Evolutionary conservation across 2,797 vertebrate genomes (phyloP).

Genomic region (Sebastolobus altivelis): DNA sequence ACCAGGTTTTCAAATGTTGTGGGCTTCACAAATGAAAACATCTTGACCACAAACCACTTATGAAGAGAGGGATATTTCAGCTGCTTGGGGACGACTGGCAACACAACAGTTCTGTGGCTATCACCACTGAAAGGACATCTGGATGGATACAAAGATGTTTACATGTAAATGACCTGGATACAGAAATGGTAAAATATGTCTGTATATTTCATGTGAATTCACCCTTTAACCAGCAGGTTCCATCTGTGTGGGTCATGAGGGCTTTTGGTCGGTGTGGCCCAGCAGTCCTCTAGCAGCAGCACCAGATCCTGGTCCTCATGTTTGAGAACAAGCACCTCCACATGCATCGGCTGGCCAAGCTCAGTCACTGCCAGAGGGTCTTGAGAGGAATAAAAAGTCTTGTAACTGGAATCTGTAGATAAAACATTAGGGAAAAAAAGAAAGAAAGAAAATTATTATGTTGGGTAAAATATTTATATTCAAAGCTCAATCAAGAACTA

Average conservation of each 20-base stretch:
- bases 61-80: constrained; percentile 62
- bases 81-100: constrained; percentile 52
- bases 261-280: constrained; percentile 70
- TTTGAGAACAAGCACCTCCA: constrained; percentile 73
- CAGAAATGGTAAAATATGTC: neutral
- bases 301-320: constrained; percentile 57
- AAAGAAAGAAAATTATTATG: too few species aligned
- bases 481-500: too few species aligned
- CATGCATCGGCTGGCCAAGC: constrained; percentile 68
- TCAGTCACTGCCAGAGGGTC: constrained; percentile 22
- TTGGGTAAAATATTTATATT: neutral
- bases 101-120: constrained; percentile 50
- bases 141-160: neutral
- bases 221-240: constrained; percentile 71
- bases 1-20: constrained; percentile 49
- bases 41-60: constrained; percentile 70
- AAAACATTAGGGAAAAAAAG: neutral
- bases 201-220: neutral
- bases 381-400: constrained; percentile 56
- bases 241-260: constrained; percentile 62
- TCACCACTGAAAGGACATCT: constrained; percentile 72
- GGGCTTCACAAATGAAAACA: constrained; percentile 72
- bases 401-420: constrained; percentile 68
- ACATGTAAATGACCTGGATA: neutral
- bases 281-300: constrained; percentile 70